Evolutionary conservation across 2,888 invertebrate genomes (phyloP), one percentile per base, ranked within the genome.

Genomic region (Onchidella celtica): DNA sequence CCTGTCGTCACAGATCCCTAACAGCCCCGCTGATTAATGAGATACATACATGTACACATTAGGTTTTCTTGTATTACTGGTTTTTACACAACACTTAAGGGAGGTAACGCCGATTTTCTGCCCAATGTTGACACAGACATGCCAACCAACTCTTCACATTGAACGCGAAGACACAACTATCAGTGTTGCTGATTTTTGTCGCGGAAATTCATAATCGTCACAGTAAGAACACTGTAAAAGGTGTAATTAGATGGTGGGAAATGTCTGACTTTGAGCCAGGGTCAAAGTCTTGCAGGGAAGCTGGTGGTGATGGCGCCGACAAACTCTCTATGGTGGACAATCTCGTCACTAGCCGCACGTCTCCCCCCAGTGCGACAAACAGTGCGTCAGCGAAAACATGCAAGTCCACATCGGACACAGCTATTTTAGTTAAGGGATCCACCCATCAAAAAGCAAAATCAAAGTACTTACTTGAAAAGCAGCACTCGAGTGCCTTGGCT

Each of bases 361-460:
- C 47, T 6, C 6, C 47, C 47, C 17, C 47, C 9, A 11, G 9
- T 6, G 17, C 47, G 17, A 47, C 47, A 11, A 6, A 6, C 6
- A 47, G 9, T 6, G 17, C 9, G 6, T 47, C 47, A 6, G 9
- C 17, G 32, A 55, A 57, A 55, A 17, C 47, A 21, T 57, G 38
- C 24, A 73, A 73, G 36, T 73, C 73, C 14, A 6, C 24, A 38
- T 73, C 73, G 38, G 73, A 73, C 38, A 73, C 73, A 11, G 59
- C 34, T 21, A 57, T 73, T 17, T 61, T 73, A 73, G 73, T 27
- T 29, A 73, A 73, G 27, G 59, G 59, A 27, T 61, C 59, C 59
- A 73, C 73, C 6, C 73, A 73, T n/a, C 59, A 57, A 73, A 73
- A 73, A 27, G 73, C 73, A 14, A 34, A 59, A 61, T 73, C 73